These are phyloP conservation scores for Cyclophora punctaria DNA, from an alignment of 2,888 invertebrate genomes.

Conservation along the genomic window DNA sequence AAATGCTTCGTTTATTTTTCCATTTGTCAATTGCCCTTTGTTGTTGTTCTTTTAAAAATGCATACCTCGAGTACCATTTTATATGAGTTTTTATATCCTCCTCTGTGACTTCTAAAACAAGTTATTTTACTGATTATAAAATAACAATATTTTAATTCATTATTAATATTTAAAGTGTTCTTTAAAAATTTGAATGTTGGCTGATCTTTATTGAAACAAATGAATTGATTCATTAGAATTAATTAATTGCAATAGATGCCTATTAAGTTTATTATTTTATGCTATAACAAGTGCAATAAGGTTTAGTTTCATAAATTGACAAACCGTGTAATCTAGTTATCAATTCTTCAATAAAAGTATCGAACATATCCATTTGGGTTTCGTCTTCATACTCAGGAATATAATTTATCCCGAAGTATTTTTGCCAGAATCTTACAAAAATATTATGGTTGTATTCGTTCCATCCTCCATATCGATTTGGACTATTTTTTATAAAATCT, in stretches of 20 bases:
- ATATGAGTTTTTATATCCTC: constrained; percentile 40
- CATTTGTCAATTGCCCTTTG: constrained; percentile 53
- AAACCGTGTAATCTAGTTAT: constrained; percentile 41
- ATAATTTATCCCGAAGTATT: constrained; percentile 28
- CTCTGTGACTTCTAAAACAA: constrained; percentile 27
- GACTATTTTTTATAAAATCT: constrained; percentile 63
- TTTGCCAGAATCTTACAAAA: constrained; percentile 62
- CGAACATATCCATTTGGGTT: constrained; percentile 13
- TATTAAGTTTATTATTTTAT: background rate
- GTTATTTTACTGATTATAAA: no score
- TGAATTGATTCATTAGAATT: no score
- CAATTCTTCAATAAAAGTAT: constrained; percentile 34
- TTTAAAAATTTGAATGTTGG: no score
- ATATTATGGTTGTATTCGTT: constrained; percentile 70
- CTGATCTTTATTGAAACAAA: no score
- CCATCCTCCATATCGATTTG: constrained; percentile 75
- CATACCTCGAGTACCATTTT: constrained; percentile 53
- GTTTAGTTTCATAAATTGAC: background rate
- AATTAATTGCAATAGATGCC: background rate
- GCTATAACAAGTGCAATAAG: no score
- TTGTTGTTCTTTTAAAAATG: constrained; percentile 45
- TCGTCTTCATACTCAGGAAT: constrained; percentile 6
- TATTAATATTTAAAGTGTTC: no score
- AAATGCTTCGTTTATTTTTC: constrained; percentile 41
- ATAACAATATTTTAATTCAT: no score